Conservation (phyloP, 2,797 vertebrate species). For the Cercopithecus diana region DNA sequence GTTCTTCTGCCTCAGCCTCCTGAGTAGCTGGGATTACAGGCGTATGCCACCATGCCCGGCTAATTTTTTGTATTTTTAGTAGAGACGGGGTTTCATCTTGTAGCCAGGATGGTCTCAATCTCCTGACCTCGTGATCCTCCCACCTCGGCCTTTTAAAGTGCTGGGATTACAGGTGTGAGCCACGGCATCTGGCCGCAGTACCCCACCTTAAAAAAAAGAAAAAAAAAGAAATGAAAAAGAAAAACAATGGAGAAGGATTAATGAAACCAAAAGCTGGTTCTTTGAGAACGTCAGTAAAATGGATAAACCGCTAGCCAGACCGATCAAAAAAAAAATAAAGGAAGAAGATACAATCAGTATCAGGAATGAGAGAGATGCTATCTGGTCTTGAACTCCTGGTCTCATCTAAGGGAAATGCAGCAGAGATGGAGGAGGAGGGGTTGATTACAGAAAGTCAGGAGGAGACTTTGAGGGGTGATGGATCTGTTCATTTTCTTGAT, state of each 20-base stretch:
- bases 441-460: background rate
- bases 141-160: too few relatives aligned
- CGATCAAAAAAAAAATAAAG: background rate
- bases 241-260: background rate
- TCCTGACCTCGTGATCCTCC: too few relatives aligned
- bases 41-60: fast-evolving
- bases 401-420: too few relatives aligned
- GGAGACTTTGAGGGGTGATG: background rate
- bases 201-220: too few relatives aligned
- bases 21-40: too few relatives aligned
- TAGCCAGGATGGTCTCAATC: too few relatives aligned
- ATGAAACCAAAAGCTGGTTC: background rate
- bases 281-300: background rate
- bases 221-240: too few relatives aligned
- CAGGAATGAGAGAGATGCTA: background rate
- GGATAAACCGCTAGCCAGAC: background rate
- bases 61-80: too few relatives aligned
- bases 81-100: too few relatives aligned
- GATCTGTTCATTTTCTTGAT: background rate
- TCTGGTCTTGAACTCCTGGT: too few relatives aligned
- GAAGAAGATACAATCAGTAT: background rate
- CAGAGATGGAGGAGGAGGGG: background rate
- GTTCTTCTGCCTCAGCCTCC: too few relatives aligned
- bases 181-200: fast-evolving
- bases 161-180: too few relatives aligned